Base-by-base conservation (phyloP, 2,888 invertebrate species). In the Tiliacea aurago region DNA sequence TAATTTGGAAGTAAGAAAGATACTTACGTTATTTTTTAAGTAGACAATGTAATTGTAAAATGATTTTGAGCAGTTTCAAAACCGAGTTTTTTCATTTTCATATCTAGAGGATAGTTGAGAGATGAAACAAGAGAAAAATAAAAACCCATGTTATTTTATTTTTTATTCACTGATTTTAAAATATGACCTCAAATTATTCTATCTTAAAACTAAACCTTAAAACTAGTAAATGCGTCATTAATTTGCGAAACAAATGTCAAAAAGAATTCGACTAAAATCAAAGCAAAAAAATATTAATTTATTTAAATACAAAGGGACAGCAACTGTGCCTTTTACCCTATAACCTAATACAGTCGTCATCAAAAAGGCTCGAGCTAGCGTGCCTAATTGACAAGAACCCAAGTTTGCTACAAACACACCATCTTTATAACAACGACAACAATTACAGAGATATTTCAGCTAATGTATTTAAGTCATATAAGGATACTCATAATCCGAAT, bases 351-450 rank as follows among this genome's bases (percentile, higher is more conserved):
- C 56, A 79, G 89, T 89, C 89, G 86, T 94, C 89, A 90, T 91
- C 92, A 73, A 91, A 83, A 88, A 93, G 91, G 93, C 94, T 89
- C 62, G 65, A 64, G 10, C 73, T 66, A 61, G 81, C 78, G 77
- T 89, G 93, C 94, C 90, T 91, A 78, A 76, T 88, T 85, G 90
- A 93, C 93, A 87, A 94, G 90, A 94, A 90, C 90, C 53, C 58
- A 49, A 56, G 89, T 90, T 94, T 93, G 93, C 91, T 89, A 68
- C 80, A 55, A 58, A 75, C 58, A 80, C 71, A 80, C 74, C 62
- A 69, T 13, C 13, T 28, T 49, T 2, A 66, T 1, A 53, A n/a
- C 1, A 41, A 18, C 6, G 0, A 51, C 64, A 15, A n/a, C n/a
- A 47, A 13, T 43, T 43, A 43, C 43, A 43, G 43, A 43, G 10